Evolutionary conservation across 2,797 vertebrate genomes (phyloP), one percentile per base, ranked within the genome.

Genomic region (Lophius americanus): DNA sequence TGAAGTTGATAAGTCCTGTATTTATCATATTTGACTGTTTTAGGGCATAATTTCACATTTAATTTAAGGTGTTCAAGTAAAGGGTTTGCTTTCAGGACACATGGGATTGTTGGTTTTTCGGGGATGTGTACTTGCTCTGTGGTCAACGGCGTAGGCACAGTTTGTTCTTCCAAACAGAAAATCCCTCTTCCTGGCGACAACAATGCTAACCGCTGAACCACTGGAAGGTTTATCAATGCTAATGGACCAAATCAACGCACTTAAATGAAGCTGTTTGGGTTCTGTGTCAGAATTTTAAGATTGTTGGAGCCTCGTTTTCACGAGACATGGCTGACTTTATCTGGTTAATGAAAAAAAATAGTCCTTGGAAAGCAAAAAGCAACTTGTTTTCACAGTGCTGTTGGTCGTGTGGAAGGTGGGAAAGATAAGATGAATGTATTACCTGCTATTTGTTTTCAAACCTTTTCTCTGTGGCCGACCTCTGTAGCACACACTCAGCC

Each of bases 371-470:
- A 12, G 10, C 42, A 44, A 42, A 42, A 42, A 8, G 42, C 42
- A 42, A 50, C 60, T 42, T 66, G 53, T 70, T 63, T 57, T 32
- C 23, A 9, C 43, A 13, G 4, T 53, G 46, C 6, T 23, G 35
- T 2, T 1, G 11, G 36, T 54, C 13, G 23, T 0, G 3, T 61
- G 11, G 36, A 37, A 64, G 9, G 11, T 39, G 9, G 42, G 46
- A 60, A 42, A 39, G 38, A 9, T 61, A 4, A 33, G 14, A 10
- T 51, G 8, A 2, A 13, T 55, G 47, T 44, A 59, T 35, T 4
- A 68, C 52, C 52, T 33, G 51, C 49, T 67, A 63, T 69, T 79
- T 55, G 51, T 64, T 78, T 64, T 51, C 5, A 65, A 13, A 53
- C 3, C 4, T 14, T 36, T 58, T 59, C 43, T 75, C 64, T 75